phyloP scores from a whole-genome alignment of 2,888 invertebrate genomes.

The Tetranychus piercei region DNA sequence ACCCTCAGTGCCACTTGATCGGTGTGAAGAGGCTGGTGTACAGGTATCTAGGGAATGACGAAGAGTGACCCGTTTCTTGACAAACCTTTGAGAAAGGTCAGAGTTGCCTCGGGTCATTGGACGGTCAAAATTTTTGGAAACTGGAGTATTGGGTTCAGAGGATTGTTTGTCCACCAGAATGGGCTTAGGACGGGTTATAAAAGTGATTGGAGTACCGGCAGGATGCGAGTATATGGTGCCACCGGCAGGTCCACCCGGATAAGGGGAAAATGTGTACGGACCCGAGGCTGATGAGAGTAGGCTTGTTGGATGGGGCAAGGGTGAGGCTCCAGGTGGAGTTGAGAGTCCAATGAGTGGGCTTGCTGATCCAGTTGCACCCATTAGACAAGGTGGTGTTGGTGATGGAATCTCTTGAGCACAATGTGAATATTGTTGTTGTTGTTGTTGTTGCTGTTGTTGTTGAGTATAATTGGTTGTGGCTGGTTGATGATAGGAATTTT shows the following conservation, averaged over 20 bases:
- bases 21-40: slow-evolving; percentile 10
- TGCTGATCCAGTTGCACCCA: neutral
- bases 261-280: slow-evolving; percentile 2
- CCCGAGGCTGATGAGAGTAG: neutral
- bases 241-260: neutral
- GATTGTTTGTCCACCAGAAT: slow-evolving; percentile 55
- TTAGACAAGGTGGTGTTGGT: slow-evolving; percentile 9
- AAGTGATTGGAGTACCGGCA: slow-evolving; percentile 16
- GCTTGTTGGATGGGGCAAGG: slow-evolving; percentile 13
- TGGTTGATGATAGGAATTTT: neutral
- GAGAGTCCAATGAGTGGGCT: neutral
- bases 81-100: slow-evolving; percentile 52
- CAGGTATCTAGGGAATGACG: slow-evolving; percentile 34
- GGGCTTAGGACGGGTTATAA: slow-evolving; percentile 40
- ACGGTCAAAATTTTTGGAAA: slow-evolving; percentile 40
- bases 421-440: neutral
- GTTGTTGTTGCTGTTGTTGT: neutral
- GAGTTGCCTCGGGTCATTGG: slow-evolving; percentile 41
- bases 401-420: neutral
- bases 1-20: neutral
- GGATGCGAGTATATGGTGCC: slow-evolving; percentile 1
- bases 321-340: neutral
- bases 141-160: slow-evolving; percentile 58
- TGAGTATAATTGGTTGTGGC: neutral
- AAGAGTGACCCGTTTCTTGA: slow-evolving; percentile 64